Evolutionary conservation across 2,888 invertebrate genomes (phyloP), one percentile per base, ranked within the genome.

Genomic region (Hypolimnas misippus): DNA sequence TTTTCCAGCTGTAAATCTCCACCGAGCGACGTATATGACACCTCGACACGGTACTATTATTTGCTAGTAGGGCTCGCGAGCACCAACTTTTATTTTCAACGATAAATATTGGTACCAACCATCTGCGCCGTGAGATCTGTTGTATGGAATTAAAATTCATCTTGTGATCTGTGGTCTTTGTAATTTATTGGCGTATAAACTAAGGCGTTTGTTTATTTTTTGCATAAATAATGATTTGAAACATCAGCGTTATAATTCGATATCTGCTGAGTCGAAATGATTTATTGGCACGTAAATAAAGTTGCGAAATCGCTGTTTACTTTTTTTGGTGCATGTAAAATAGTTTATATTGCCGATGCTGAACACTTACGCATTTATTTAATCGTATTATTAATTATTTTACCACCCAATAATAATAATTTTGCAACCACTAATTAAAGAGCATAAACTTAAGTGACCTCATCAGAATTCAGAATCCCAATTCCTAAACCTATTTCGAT

Each of bases 1-100:
- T 88, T 86, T 89, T 89, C 79, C 76, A 71, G 73, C 77, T 76
- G 44, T 88, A 86, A 86, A 88, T 86, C 84, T 80, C 71, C 60
- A 67, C 66, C 62, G 74, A 73, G 76, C 83, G 85, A 84, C 84
- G 75, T 75, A 80, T 77, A 79, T 73, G 87, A 83, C 83, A 79
- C 70, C 72, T 71, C 70, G 70, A 72, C 79, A 76, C 70, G 74
- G 67, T 71, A 66, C 74, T 70, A 72, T 75, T 73, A 75, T 58
- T 50, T 35, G 51, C 58, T 57, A 61, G 42, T 21, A 46, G 61
- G 14, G 19, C 49, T 50, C 49, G 25, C 53, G 40, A 33, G 21
- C 25, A 38, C 33, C 21, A 19, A 53, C 19, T 57, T 57, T 54
- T 58, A 42, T 58, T 57, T 49, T 38, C 8, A 38, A 53, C 44